A percentile compares a stretch with the other conserved stretches of the same genome.
Evolutionary conservation across 2,113 vertebrate species (phyloP).

Genomic region (Chrysemys picta): DNA sequence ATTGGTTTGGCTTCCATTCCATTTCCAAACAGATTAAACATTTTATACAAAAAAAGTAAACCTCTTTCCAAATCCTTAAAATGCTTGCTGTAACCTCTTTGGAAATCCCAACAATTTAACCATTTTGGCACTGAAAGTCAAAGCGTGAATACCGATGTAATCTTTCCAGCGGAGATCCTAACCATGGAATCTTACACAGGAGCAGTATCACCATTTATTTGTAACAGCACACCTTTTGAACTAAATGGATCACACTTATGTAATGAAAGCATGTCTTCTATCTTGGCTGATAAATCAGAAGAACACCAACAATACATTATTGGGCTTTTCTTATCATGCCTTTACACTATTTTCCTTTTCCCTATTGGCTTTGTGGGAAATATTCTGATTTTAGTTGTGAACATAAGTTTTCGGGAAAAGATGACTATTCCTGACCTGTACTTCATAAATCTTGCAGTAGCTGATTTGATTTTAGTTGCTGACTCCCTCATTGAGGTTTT

Average conservation of each 20-base stretch:
- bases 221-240: slow-evolving; percentile 78
- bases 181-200: slow-evolving; percentile 83
- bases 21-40: neutral
- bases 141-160: neutral
- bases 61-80: neutral
- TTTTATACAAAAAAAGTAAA: neutral
- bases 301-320: slow-evolving; percentile 87
- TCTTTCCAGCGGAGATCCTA: neutral
- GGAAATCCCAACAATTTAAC: neutral
- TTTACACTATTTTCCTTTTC: slow-evolving; percentile 96
- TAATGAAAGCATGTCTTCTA: slow-evolving; percentile 70
- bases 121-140: neutral
- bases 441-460: slow-evolving; percentile 94
- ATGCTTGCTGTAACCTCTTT: neutral
- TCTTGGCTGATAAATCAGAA: slow-evolving; percentile 75
- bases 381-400: slow-evolving; percentile 95
- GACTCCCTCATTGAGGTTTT: slow-evolving; percentile 98
- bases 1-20: neutral
- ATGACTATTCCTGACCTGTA: slow-evolving; percentile 99
- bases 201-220: slow-evolving; percentile 74
- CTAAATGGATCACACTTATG: slow-evolving; percentile 78
- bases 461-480: slow-evolving; percentile 94
- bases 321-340: slow-evolving; percentile 92
- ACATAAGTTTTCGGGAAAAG: slow-evolving; percentile 93
- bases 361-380: slow-evolving; percentile 97